Percentiles rank a stretch among this genome's conserved stretches.
Evolutionary conservation across 2,797 vertebrate genomes (phyloP).

Genomic region (Artibeus lituratus): DNA sequence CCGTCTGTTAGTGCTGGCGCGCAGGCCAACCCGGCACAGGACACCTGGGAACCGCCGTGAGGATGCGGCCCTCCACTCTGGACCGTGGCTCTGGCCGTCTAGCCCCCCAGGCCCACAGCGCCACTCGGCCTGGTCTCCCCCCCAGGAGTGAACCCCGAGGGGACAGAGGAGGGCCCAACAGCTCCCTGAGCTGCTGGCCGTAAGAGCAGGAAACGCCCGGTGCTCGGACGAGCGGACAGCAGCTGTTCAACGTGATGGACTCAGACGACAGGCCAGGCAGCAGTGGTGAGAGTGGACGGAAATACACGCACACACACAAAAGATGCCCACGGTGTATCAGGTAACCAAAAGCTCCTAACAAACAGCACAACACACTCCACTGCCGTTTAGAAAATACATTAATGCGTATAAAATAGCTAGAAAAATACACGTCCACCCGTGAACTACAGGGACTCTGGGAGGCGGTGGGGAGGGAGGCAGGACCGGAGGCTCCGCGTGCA

Average conservation of each 20-base stretch:
- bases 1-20: fast-evolving
- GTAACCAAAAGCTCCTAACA: neutral
- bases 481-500: fast-evolving
- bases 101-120: fast-evolving
- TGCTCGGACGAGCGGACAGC: neutral
- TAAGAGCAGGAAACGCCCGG: neutral
- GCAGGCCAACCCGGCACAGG: neutral
- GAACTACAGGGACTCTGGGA: neutral
- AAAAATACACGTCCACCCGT: neutral
- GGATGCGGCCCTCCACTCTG: fast-evolving
- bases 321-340: neutral
- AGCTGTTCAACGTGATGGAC: fast-evolving
- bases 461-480: too few relatives aligned
- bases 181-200: neutral
- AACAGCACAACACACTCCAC: neutral
- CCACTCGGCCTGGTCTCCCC: too few relatives aligned
- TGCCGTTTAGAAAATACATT: neutral
- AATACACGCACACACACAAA: neutral
- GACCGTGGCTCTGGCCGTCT: fast-evolving
- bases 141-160: neutral
- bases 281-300: neutral
- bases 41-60: fast-evolving
- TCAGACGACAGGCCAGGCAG: neutral
- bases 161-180: neutral
- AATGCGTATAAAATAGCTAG: neutral